Percentiles rank a stretch among this genome's conserved stretches.
phyloP scores from a whole-genome alignment of 64 coral and sea anemone genomes.

The Montipora cactus region DNA sequence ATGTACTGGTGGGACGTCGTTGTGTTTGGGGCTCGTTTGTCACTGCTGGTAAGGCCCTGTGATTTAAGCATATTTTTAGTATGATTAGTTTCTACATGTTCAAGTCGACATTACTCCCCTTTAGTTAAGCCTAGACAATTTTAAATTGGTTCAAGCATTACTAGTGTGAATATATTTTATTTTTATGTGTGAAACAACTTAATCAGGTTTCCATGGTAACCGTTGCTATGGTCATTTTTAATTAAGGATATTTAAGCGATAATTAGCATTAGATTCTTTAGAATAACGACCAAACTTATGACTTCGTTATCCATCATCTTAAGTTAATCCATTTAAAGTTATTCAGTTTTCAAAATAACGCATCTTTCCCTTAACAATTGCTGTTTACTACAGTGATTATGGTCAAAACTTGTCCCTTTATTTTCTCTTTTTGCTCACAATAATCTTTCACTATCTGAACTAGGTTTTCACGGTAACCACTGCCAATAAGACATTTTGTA shows the following conservation, averaged over 20 bases:
- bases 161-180: neutral
- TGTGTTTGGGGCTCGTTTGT: neutral
- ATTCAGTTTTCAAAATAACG: neutral
- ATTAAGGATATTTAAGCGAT: neutral
- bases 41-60: neutral
- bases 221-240: no score
- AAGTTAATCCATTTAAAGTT: neutral
- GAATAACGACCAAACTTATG: no score
- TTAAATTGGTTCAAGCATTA: neutral
- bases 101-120: neutral
- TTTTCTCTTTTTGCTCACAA: neutral
- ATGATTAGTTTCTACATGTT: neutral
- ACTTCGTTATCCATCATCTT: no score
- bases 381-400: neutral
- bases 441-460: neutral
- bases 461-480: neutral
- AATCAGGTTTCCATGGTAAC: no score
- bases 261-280: no score
- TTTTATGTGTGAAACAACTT: neutral
- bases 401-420: neutral
- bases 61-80: neutral
- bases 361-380: neutral
- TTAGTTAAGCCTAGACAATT: neutral
- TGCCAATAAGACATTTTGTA: slow-evolving; percentile 18
- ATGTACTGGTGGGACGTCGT: no score